Evolutionary conservation across 2,113 vertebrate genomes (phyloP).

Genomic region (Nyctibius bracteatus): DNA sequence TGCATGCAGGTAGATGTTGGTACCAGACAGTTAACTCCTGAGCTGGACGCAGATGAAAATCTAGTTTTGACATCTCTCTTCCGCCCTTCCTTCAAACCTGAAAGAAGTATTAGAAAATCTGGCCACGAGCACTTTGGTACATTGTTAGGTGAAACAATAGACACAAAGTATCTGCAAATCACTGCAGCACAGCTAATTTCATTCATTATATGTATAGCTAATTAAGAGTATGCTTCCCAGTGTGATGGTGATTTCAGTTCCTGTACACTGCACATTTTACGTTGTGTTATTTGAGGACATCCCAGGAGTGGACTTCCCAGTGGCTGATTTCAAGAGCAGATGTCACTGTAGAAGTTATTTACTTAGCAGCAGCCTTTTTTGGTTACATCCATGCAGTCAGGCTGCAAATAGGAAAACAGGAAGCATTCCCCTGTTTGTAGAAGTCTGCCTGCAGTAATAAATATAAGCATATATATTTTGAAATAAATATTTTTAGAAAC

Average conservation of each 20-base stretch:
- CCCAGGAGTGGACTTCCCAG: background rate
- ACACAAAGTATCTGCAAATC: background rate
- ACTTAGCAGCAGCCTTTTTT: background rate
- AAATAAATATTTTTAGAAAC: conserved; percentile 39
- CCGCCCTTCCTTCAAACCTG: background rate
- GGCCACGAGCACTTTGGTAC: background rate
- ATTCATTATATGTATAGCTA: background rate
- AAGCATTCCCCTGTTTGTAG: background rate
- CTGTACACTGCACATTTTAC: background rate
- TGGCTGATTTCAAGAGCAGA: conserved; percentile 24
- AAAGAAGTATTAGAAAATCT: background rate
- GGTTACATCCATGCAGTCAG: background rate
- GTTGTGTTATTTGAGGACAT: conserved; percentile 14
- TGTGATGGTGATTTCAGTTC: background rate
- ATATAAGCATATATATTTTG: background rate
- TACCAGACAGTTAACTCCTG: background rate
- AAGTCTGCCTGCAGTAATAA: conserved; percentile 7
- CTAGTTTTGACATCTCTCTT: background rate
- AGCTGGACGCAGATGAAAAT: background rate
- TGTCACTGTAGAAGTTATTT: background rate
- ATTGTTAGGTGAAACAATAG: background rate
- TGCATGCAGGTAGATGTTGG: background rate
- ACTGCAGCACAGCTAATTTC: background rate
- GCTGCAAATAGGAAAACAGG: background rate
- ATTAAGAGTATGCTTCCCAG: background rate